Percentiles rank a stretch among this genome's conserved stretches.
These are phyloP conservation scores for Protaetia brevitarsis DNA, from an alignment of 1,140 invertebrate genomes.

Conservation along the genomic window DNA sequence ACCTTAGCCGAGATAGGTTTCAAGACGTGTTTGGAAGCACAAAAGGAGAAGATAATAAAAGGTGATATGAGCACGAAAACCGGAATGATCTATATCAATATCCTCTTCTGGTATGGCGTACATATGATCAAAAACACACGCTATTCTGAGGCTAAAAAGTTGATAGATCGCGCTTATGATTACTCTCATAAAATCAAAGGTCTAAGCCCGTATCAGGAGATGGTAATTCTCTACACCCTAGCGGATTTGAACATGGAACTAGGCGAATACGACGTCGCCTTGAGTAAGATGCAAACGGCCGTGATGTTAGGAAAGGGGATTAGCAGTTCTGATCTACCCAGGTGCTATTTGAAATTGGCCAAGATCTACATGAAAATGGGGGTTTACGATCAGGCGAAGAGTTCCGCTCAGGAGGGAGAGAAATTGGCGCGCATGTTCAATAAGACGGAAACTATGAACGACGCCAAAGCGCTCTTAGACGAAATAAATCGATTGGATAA, in stretches of 20 bases:
- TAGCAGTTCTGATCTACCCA: constrained; percentile 44
- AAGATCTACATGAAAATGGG: constrained; percentile 43
- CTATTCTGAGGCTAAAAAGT: constrained; percentile 37
- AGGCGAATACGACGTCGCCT: constrained; percentile 39
- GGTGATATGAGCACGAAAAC: constrained; percentile 43
- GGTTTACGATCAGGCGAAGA: constrained; percentile 34
- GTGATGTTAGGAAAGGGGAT: constrained; percentile 44
- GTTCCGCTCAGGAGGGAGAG: constrained; percentile 37
- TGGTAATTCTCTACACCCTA: constrained; percentile 45
- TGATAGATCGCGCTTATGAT: constrained; percentile 42
- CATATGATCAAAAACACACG: constrained; percentile 42
- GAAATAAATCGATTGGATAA: constrained; percentile 27
- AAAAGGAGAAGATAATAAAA: constrained; percentile 41
- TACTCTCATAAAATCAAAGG: constrained; percentile 44
- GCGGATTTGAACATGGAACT: constrained; percentile 44
- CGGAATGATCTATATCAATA: constrained; percentile 44
- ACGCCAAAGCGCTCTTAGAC: constrained; percentile 32
- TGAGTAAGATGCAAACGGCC: constrained; percentile 43
- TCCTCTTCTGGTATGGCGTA: constrained; percentile 46
- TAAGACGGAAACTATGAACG: constrained; percentile 33
- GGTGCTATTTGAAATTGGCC: constrained; percentile 43
- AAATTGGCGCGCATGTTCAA: constrained; percentile 41
- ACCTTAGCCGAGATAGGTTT: constrained; percentile 45
- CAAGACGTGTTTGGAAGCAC: constrained; percentile 41
- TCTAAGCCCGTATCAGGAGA: constrained; percentile 43